Base-by-base conservation (phyloP, 2,797 vertebrate species). In the Oophaga sylvatica region DNA sequence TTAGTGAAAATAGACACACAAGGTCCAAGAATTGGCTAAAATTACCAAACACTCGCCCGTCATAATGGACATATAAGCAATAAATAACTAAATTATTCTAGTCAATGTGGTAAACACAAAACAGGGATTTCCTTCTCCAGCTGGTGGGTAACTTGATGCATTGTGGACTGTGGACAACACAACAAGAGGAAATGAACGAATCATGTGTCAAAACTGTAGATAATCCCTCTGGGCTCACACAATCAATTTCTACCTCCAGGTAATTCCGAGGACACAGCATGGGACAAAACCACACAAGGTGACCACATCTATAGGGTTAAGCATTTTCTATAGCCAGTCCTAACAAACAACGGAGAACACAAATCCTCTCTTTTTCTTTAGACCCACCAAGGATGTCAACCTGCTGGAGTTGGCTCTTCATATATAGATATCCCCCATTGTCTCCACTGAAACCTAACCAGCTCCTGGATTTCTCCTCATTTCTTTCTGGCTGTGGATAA, bases 121-220 rank as follows among this genome's bases (percentile, higher is more conserved):
- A 86, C 85, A 80, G 70, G 10, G 29, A 45, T 80, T 1, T 59
- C 26, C 0, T 76, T 90, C 89, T 87, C 89, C 82, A 78, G 88
- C 90, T 91, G 91, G 91, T 91, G 86, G 90, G 93, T 90, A 93
- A 95, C 93, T 68, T 31, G 91, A 94, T 11, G 90, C 90, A 8
- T 88, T 85, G 22, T 88, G 84, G 17, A 19, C 91, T 81, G 86
- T 68, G 19, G 26, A 79, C 73, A 78, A 78, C 41, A 65, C 73
- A 85, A 53, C 73, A 77, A 83, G 20, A 86, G 78, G 13, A 63
- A 76, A 48, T 57, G 0, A 79, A 90, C 92, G 92, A 93, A 73
- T 88, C 87, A 84, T 57, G 87, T 89, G 90, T 92, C 19, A 4
- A 88, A 92, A 91, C 90, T 65, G 78, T 6, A 5, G 87, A 83